These are phyloP conservation scores for Dicyrtoma fusca DNA, from an alignment of 2,888 invertebrate species.

Conservation along the genomic window DNA sequence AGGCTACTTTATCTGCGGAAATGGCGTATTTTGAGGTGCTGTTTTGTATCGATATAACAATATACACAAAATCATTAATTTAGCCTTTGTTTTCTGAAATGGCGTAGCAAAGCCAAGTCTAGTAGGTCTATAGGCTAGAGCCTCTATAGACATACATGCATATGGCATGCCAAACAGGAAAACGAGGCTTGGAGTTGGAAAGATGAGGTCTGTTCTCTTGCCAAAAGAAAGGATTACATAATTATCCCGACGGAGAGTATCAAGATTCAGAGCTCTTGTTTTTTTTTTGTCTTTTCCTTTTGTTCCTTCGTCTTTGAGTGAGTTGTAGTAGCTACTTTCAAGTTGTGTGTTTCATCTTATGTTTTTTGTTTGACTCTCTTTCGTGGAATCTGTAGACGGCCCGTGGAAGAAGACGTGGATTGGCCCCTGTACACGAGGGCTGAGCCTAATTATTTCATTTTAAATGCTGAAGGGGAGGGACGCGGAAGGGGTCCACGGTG, in stretches of 20 bases:
- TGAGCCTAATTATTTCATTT: constrained; percentile 85
- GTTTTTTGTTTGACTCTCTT: constrained; percentile 2
- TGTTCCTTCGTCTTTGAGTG: constrained; percentile 8
- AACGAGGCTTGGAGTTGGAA: no score
- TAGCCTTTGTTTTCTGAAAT: no score
- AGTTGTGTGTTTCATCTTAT: constrained; percentile 7
- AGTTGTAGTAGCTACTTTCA: constrained; percentile 4
- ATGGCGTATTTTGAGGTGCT: no score
- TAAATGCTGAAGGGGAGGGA: constrained; percentile 78
- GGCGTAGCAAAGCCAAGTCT: no score
- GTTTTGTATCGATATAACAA: no score
- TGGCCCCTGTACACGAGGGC: constrained; percentile 88
- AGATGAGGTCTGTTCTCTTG: neutral
- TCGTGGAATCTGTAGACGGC: constrained; percentile 59
- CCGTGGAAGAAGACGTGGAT: constrained; percentile 70
- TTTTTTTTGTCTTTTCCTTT: neutral
- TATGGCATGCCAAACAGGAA: no score
- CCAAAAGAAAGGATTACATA: constrained; percentile 19
- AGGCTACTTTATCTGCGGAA: no score
- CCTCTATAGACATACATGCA: no score
- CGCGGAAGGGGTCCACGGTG: constrained; percentile 69
- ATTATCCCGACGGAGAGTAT: no score
- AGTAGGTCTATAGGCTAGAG: no score
- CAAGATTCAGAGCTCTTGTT: neutral
- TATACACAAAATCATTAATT: no score